Base-by-base conservation (phyloP, 2,797 vertebrate species). In the Spinus olivaceus region DNA sequence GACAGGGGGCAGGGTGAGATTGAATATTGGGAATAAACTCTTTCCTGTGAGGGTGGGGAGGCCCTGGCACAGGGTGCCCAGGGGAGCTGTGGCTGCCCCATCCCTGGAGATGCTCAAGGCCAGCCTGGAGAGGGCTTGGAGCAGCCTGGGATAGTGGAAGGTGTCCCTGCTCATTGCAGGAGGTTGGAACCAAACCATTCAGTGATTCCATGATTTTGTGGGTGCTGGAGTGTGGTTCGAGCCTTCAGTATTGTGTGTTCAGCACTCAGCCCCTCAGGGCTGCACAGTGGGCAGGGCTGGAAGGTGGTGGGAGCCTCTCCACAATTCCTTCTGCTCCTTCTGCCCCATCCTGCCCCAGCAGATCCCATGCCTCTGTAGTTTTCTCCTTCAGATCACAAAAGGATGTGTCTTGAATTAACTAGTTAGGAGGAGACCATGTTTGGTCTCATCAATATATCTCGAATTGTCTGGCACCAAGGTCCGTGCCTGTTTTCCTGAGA, bases 271-370 rank as follows among this genome's bases (percentile, higher is more conserved):
- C 32, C 67, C 0, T 0, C n/a, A 3, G 53, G n/a, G 53, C 44
- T 83, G 39, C 47, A 10, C 1, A 1, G 24, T 11, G n/a, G 50
- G 46, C 2, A 8, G 70, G 11, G 69, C 30, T 73, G 4, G 23
- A 32, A 74, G 14, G 44, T 9, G 25, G 6, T 46, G 73, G 69
- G 85, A 77, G 15, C 42, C 21, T 30, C 49, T 41, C 53, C 19
- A 50, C 39, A 11, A 3, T 3, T 3, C 41, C 44, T 3, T 18
- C 32, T 2, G 19, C 33, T 61, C 46, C 41, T 57, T 23, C 44
- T 0, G 0, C 32, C 54, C 54, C 59, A 33, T 57, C 23, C 39
- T 0, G 0, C 32, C 54, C 54, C 59, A 33, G 2, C 8, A 1
- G 3, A 24, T 63, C 41, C 25, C 44, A 0, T 9, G 23, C 39